phyloP scores from a whole-genome alignment of 1,140 invertebrate genomes.

The Dolichoris vasculosae region DNA sequence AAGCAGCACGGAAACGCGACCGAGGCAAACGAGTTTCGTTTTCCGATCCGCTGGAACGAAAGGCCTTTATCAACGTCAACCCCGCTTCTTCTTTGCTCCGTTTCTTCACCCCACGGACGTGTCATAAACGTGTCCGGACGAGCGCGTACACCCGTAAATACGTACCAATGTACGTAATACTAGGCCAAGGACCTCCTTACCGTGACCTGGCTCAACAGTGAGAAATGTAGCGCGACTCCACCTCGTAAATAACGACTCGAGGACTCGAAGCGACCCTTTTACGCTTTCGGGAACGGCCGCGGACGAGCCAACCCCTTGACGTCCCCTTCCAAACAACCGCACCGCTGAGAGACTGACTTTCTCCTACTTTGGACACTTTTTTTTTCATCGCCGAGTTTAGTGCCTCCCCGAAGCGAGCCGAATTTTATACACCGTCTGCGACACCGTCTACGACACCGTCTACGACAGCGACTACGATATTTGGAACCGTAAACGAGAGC shows the following conservation, averaged over 20 bases:
- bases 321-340: conserved; percentile 8
- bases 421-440: conserved; percentile 16
- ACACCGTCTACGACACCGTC: too few species aligned
- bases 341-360: neutral
- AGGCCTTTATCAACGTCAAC: conserved; percentile 38
- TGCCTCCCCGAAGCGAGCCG: neutral
- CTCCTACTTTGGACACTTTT: too few species aligned
- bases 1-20: neutral
- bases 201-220: conserved; percentile 33
- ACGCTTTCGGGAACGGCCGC: conserved; percentile 28
- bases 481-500: neutral
- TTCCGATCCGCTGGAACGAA: conserved; percentile 24
- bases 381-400: neutral
- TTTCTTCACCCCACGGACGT: neutral
- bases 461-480: too few species aligned
- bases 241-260: conserved; percentile 48
- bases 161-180: neutral
- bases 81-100: neutral
- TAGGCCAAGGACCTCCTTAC: conserved; percentile 47
- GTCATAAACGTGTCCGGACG: conserved; percentile 35
- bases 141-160: neutral
- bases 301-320: conserved; percentile 24
- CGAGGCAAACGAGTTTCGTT: conserved; percentile 27
- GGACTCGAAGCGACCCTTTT: conserved; percentile 12
- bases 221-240: neutral